Evolutionary conservation across 2,113 vertebrate genomes (phyloP).

Genomic region (Coptodon bakossiorum): DNA sequence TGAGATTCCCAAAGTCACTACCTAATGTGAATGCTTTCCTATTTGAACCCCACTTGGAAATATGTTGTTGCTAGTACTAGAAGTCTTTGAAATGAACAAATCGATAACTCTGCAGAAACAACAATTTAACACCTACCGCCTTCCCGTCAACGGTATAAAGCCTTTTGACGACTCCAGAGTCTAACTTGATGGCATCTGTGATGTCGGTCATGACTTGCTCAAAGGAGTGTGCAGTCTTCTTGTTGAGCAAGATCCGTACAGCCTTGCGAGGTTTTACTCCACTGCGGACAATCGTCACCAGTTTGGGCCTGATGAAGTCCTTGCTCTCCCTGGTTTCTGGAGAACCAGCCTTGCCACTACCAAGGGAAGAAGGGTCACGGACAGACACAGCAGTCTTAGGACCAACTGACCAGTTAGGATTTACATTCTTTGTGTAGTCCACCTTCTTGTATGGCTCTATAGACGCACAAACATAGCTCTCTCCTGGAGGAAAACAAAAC

Average conservation of each 20-base stretch:
- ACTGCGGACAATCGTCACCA: slow-evolving; percentile 95
- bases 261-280: slow-evolving; percentile 97
- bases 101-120: background rate
- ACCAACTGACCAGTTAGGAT: slow-evolving; percentile 96
- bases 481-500: slow-evolving; percentile 69
- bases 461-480: slow-evolving; percentile 96
- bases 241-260: slow-evolving; percentile 92
- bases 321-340: slow-evolving; percentile 82
- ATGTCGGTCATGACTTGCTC: slow-evolving; percentile 97
- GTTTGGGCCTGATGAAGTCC: slow-evolving; percentile 95
- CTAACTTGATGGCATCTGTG: slow-evolving; percentile 95
- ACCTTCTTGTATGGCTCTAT: slow-evolving; percentile 93
- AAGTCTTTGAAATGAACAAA: background rate
- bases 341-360: slow-evolving; percentile 75
- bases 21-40: background rate
- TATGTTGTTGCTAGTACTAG: background rate
- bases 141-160: slow-evolving; percentile 95
- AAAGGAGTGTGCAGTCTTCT: slow-evolving; percentile 96
- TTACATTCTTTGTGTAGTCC: slow-evolving; percentile 98
- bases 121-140: slow-evolving; percentile 74
- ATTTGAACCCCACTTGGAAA: background rate
- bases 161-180: slow-evolving; percentile 91
- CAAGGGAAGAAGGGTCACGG: slow-evolving; percentile 80
- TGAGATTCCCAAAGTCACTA: background rate
- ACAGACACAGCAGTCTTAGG: slow-evolving; percentile 73